These are phyloP conservation scores for Cheilinus undulatus DNA, from an alignment of 2,113 vertebrate species.

Conservation along the genomic window DNA sequence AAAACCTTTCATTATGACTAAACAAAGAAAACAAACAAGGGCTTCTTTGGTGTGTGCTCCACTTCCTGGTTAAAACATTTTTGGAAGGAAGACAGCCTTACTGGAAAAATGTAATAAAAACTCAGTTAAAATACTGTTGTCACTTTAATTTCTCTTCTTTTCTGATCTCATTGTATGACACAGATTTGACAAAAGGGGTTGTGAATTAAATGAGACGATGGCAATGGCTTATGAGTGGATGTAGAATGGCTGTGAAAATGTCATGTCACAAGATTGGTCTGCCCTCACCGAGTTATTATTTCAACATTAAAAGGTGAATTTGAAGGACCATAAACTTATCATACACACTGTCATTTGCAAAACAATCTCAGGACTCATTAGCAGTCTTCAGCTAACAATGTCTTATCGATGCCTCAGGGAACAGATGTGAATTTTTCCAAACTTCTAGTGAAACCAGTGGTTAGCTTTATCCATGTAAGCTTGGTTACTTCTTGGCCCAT, in stretches of 20 bases:
- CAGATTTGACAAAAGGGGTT: not conserved
- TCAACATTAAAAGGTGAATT: too few species aligned
- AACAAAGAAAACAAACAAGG: not conserved
- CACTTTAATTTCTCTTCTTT: not conserved
- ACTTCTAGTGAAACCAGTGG: too few species aligned
- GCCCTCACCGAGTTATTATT: too few species aligned
- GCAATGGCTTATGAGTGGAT: not conserved
- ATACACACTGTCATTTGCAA: too few species aligned
- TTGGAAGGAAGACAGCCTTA: not conserved
- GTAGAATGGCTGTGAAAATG: not conserved
- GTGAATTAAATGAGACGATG: not conserved
- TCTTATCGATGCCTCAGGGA: too few species aligned
- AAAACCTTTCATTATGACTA: conserved; percentile 8
- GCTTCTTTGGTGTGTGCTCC: not conserved
- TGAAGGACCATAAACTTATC: too few species aligned
- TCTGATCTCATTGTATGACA: not conserved
- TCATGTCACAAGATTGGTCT: too few species aligned
- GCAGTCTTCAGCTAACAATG: too few species aligned
- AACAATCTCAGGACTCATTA: too few species aligned
- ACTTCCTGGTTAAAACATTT: not conserved
- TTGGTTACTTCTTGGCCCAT: too few species aligned
- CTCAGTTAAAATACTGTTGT: not conserved
- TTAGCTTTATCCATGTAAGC: too few species aligned
- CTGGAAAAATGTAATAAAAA: not conserved
- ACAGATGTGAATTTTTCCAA: too few species aligned